Percentiles rank a stretch among this genome's conserved stretches.
These are phyloP conservation scores for Bufotes viridis DNA, from an alignment of 2,797 vertebrate species.

Conservation along the genomic window DNA sequence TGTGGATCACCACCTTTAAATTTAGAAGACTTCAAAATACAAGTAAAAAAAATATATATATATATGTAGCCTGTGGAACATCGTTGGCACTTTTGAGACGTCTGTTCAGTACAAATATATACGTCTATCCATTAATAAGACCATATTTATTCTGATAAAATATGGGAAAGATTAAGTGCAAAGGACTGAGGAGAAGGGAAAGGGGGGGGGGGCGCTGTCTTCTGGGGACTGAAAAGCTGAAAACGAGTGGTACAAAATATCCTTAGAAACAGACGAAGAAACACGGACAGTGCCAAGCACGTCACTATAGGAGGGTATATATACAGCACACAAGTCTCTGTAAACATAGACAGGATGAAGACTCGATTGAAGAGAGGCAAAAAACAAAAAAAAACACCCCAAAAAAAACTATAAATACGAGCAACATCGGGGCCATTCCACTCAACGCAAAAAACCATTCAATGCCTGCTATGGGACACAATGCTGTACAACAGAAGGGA, in stretches of 20 bases:
- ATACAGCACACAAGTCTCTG: conserved; percentile 96
- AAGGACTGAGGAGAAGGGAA: conserved; percentile 57
- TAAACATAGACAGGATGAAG: conserved; percentile 97
- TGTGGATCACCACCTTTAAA: conserved; percentile 55
- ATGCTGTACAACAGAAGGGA: conserved; percentile 81
- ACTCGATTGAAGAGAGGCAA: conserved; percentile 78
- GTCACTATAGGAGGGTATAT: conserved; percentile 94
- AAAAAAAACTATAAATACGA: conserved; percentile 88
- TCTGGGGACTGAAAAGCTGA: conserved; percentile 77
- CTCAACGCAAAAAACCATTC: conserved; percentile 86
- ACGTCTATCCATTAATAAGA: conserved; percentile 55
- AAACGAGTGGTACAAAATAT: conserved; percentile 88
- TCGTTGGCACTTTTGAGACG: conserved; percentile 69
- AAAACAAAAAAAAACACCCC: not conserved
- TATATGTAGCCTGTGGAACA: conserved; percentile 53
- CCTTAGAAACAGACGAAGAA: conserved; percentile 81
- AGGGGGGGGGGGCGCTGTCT: conserved; percentile 14
- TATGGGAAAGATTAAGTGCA: conserved; percentile 64
- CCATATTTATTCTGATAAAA: conserved; percentile 45
- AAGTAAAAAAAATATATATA: conserved; percentile 63
- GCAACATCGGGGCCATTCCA: conserved; percentile 90
- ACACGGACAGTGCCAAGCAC: conserved; percentile 83
- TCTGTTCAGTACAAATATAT: conserved; percentile 60
- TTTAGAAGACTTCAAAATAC: conserved; percentile 68
- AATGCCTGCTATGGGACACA: conserved; percentile 84